phyloP scores from a whole-genome alignment of 2,888 invertebrate genomes.

The Drosophila robusta region DNA sequence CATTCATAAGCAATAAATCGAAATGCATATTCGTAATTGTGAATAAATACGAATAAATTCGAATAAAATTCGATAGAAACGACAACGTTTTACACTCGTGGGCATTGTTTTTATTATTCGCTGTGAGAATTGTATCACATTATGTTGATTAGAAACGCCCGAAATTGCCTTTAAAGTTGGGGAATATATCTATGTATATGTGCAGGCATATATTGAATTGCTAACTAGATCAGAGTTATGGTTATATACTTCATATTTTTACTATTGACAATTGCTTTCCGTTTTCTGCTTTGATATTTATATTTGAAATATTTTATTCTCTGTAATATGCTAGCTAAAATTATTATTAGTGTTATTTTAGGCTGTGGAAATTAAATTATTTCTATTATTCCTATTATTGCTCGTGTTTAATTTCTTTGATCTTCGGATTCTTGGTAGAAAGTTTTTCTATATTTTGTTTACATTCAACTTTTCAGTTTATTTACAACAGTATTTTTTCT shows the following conservation, averaged over 20 bases:
- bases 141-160: conserved; percentile 10
- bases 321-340: too few relatives aligned
- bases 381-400: neutral
- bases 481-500: too few relatives aligned
- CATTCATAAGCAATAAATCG: conserved; percentile 48
- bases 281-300: neutral
- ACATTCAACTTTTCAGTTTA: too few relatives aligned
- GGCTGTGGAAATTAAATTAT: too few relatives aligned
- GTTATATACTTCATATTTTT: neutral
- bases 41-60: conserved; percentile 30
- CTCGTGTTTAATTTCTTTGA: too few relatives aligned
- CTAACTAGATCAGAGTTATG: conserved; percentile 11
- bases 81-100: neutral
- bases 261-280: neutral
- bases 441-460: too few relatives aligned
- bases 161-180: conserved; percentile 4
- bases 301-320: neutral
- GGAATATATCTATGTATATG: neutral
- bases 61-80: conserved; percentile 5
- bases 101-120: conserved; percentile 4
- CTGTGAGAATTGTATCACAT: conserved; percentile 6
- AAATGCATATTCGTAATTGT: conserved; percentile 42
- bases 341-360: neutral
- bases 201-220: neutral
- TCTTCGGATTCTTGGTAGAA: too few relatives aligned